Conservation (phyloP, 2,888 invertebrate genomes). For the Papilio demoleus region DNA sequence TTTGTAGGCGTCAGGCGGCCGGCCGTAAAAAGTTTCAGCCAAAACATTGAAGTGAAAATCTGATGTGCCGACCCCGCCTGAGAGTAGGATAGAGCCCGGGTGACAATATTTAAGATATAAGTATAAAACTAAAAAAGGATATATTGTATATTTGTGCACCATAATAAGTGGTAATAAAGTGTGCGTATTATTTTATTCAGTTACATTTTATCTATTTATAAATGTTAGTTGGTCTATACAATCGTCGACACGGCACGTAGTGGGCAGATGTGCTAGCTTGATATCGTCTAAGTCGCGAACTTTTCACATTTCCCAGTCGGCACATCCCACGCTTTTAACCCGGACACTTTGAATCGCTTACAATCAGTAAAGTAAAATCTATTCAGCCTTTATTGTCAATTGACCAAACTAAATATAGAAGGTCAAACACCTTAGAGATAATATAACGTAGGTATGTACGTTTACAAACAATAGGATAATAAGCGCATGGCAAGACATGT, state of each 20-base stretch:
- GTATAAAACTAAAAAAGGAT: not conserved
- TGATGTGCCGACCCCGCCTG: no score
- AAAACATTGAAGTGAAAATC: no score
- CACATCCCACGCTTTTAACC: slow-evolving; percentile 49
- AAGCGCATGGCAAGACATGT: not conserved
- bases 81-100: no score
- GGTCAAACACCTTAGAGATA: slow-evolving; percentile 1
- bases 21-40: no score
- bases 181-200: not conserved
- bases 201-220: slow-evolving; percentile 22
- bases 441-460: not conserved
- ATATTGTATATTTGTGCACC: not conserved
- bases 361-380: slow-evolving; percentile 37
- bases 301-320: slow-evolving; percentile 75
- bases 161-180: not conserved
- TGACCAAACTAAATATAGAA: not conserved
- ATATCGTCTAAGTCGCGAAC: slow-evolving; percentile 75
- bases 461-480: slow-evolving; percentile 5
- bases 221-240: slow-evolving; percentile 55
- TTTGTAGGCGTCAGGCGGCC: no score
- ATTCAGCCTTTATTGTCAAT: slow-evolving; percentile 39
- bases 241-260: slow-evolving; percentile 71
- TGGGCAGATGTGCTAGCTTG: slow-evolving; percentile 73
- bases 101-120: no score
- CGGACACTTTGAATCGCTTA: slow-evolving; percentile 68